Evolutionary conservation across 2,888 invertebrate genomes (phyloP).

Genomic region (Drosophila anomalata): DNA sequence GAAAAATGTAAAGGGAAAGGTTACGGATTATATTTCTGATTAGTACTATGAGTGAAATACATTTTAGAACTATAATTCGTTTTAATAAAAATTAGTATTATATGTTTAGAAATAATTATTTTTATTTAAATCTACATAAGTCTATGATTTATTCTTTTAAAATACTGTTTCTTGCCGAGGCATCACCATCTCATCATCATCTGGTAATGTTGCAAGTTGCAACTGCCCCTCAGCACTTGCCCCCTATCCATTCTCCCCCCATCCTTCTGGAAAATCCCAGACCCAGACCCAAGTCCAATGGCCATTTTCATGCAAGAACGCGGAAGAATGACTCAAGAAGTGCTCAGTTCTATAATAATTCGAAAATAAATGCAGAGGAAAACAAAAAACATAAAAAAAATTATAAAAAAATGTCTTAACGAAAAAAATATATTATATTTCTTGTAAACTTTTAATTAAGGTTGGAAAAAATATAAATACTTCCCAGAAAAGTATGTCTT

Average conservation of each 20-base stretch:
- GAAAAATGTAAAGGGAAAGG: background rate
- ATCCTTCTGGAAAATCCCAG: conserved; percentile 9
- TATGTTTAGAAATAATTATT: too few relatives aligned
- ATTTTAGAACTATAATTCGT: too few relatives aligned
- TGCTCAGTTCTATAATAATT: conserved; percentile 72
- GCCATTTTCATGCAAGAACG: conserved; percentile 80
- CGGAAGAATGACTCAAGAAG: conserved; percentile 81
- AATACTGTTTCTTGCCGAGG: conserved; percentile 56
- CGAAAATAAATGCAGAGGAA: conserved; percentile 79
- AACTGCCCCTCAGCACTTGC: background rate
- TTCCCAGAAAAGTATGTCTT: background rate
- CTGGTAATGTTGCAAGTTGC: conserved; percentile 7
- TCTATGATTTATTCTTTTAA: conserved; percentile 52
- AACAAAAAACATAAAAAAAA: conserved; percentile 36
- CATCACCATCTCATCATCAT: conserved; percentile 24
- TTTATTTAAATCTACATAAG: too few relatives aligned
- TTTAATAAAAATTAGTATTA: too few relatives aligned
- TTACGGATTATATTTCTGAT: background rate
- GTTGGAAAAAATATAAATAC: background rate
- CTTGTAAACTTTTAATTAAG: too few relatives aligned
- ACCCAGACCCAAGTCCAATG: conserved; percentile 58
- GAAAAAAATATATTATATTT: background rate
- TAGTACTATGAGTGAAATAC: background rate
- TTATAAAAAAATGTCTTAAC: background rate
- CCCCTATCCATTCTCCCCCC: background rate